Evolutionary conservation across 2,888 invertebrate species (phyloP).

Genomic region (Cosmopolites sordidus): DNA sequence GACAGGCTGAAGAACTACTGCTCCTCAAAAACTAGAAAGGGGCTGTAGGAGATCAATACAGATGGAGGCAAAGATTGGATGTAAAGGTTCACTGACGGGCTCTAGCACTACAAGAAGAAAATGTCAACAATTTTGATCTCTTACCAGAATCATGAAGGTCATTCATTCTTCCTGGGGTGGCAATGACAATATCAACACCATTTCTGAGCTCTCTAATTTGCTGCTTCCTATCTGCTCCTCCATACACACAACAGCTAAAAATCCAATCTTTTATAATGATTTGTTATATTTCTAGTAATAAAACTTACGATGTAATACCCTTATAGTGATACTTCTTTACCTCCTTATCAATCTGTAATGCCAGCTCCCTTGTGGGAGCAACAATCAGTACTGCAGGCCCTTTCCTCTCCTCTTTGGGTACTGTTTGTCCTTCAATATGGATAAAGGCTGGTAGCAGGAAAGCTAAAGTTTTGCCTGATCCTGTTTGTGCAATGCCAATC

Average conservation of each 20-base stretch:
- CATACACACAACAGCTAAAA: slow-evolving; percentile 80
- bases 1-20: too few relatives aligned
- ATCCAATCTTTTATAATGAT: too few relatives aligned
- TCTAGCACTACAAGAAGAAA: too few relatives aligned
- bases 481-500: slow-evolving; percentile 95
- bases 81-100: too few relatives aligned
- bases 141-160: slow-evolving; percentile 64
- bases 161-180: slow-evolving; percentile 89
- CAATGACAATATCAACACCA: slow-evolving; percentile 93
- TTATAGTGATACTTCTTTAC: slow-evolving; percentile 83
- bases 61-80: too few relatives aligned
- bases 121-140: too few relatives aligned
- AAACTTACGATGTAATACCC: slow-evolving; percentile 75
- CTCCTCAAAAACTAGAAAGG: too few relatives aligned
- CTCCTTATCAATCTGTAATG: slow-evolving; percentile 89
- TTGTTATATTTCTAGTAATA: too few relatives aligned
- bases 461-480: slow-evolving; percentile 88
- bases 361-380: slow-evolving; percentile 91
- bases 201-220: slow-evolving; percentile 70
- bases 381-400: slow-evolving; percentile 86
- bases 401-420: slow-evolving; percentile 64
- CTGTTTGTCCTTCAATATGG: slow-evolving; percentile 82
- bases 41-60: too few relatives aligned
- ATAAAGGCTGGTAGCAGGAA: slow-evolving; percentile 89
- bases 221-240: slow-evolving; percentile 76